Evolutionary conservation across 2,113 vertebrate genomes (phyloP).

Genomic region (Amphiprion ocellaris): DNA sequence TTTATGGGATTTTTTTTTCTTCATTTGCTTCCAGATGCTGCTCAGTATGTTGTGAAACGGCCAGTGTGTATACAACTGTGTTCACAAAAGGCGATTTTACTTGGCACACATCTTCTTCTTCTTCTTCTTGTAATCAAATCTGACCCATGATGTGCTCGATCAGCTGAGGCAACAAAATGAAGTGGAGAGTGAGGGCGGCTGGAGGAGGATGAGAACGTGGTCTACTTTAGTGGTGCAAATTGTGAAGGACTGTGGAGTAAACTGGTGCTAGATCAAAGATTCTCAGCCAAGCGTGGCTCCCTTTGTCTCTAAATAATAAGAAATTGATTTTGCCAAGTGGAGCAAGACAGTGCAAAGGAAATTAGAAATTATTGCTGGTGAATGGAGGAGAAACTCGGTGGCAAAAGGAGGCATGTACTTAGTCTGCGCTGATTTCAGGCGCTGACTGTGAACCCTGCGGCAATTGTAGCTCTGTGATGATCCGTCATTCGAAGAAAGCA

Average conservation of each 20-base stretch:
- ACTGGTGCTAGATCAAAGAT: conserved; percentile 65
- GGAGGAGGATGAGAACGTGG: conserved; percentile 41
- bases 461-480: neutral
- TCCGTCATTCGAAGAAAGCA: neutral
- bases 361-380: conserved; percentile 75
- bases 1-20: conserved; percentile 10
- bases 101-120: neutral
- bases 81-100: conserved; percentile 23
- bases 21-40: conserved; percentile 19
- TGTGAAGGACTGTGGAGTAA: conserved; percentile 37
- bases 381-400: conserved; percentile 37
- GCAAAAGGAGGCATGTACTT: conserved; percentile 42
- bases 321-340: conserved; percentile 76
- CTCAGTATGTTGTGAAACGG: conserved; percentile 2
- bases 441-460: neutral
- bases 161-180: conserved; percentile 51
- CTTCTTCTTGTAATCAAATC: conserved; percentile 54
- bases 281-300: conserved; percentile 45
- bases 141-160: conserved; percentile 42
- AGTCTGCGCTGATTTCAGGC: conserved; percentile 36
- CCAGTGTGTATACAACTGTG: neutral
- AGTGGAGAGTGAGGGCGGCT: conserved; percentile 18
- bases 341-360: conserved; percentile 77
- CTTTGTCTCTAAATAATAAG: conserved; percentile 76
- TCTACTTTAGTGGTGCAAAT: conserved; percentile 47